phyloP scores from a whole-genome alignment of 2,888 invertebrate species.

The Anagyrus pseudococci region DNA sequence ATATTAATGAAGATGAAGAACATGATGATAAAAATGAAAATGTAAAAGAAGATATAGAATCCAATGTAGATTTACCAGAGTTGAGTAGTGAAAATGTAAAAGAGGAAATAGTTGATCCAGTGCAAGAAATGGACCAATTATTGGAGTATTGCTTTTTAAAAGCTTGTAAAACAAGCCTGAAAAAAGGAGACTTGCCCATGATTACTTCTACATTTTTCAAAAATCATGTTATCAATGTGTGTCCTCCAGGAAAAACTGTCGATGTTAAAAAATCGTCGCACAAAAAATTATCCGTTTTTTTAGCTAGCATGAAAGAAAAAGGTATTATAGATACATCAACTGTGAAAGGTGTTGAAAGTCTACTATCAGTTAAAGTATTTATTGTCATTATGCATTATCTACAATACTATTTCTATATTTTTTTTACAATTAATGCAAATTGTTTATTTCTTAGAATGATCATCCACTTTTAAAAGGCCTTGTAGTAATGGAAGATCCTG shows the following conservation, averaged over 20 bases:
- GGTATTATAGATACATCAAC: conserved; percentile 55
- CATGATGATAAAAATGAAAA: not conserved
- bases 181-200: conserved; percentile 76
- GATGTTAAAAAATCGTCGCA: conserved; percentile 89
- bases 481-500: conserved; percentile 57
- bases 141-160: conserved; percentile 79
- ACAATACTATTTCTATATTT: conserved; percentile 5
- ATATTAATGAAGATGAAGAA: conserved; percentile 16
- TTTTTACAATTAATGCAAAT: not conserved
- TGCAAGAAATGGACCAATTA: conserved; percentile 74
- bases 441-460: conserved; percentile 48
- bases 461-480: conserved; percentile 66
- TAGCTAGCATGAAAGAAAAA: conserved; percentile 72
- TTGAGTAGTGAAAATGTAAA: conserved; percentile 9
- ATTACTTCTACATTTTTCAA: conserved; percentile 84
- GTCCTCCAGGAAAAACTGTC: conserved; percentile 73
- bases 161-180: conserved; percentile 77
- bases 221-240: conserved; percentile 71
- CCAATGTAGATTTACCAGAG: not conserved
- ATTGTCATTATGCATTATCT: conserved; percentile 4
- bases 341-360: conserved; percentile 83
- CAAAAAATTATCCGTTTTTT: conserved; percentile 87
- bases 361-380: conserved; percentile 68
- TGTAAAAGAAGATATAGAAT: conserved; percentile 1
- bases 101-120: conserved; percentile 49